Conservation (phyloP, 2,888 invertebrate species). For the Cheilosia scutellata region DNA sequence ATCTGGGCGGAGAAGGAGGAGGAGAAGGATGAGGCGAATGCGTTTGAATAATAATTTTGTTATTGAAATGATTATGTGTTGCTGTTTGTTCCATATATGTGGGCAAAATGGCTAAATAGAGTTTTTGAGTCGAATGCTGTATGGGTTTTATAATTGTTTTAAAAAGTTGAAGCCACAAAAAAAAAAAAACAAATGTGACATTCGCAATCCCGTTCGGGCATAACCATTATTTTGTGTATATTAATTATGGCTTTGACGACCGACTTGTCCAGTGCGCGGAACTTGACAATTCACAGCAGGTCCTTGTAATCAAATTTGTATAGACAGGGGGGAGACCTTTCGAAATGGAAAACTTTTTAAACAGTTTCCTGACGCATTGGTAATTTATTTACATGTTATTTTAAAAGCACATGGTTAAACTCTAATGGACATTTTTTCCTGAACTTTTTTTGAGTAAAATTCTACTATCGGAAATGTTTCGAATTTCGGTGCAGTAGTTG, state of each 20-base stretch:
- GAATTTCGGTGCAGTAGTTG: too few species aligned
- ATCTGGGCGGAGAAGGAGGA: not conserved
- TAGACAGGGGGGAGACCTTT: not conserved
- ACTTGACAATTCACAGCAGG: conserved; percentile 21
- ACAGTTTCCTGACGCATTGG: too few species aligned
- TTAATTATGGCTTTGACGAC: conserved; percentile 39
- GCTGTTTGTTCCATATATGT: conserved; percentile 26
- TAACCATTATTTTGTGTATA: not conserved
- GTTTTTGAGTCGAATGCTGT: conserved; percentile 11
- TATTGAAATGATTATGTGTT: conserved; percentile 37
- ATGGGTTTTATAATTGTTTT: conserved; percentile 14
- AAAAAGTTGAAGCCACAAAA: not conserved
- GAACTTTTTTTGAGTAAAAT: too few species aligned
- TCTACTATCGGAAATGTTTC: too few species aligned
- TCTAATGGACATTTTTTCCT: too few species aligned
- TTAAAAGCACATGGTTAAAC: too few species aligned
- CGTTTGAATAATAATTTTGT: conserved; percentile 66
- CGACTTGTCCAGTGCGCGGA: conserved; percentile 5
- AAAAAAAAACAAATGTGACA: conserved; percentile 1
- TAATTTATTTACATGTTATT: too few species aligned
- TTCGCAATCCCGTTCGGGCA: conserved; percentile 12
- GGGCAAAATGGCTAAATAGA: conserved; percentile 37
- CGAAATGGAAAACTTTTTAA: not conserved
- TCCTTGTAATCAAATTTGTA: conserved; percentile 8
- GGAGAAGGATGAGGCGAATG: conserved; percentile 26